phyloP scores from a whole-genome alignment of 23 tunicate species.

The Halocynthia aurantium region DNA sequence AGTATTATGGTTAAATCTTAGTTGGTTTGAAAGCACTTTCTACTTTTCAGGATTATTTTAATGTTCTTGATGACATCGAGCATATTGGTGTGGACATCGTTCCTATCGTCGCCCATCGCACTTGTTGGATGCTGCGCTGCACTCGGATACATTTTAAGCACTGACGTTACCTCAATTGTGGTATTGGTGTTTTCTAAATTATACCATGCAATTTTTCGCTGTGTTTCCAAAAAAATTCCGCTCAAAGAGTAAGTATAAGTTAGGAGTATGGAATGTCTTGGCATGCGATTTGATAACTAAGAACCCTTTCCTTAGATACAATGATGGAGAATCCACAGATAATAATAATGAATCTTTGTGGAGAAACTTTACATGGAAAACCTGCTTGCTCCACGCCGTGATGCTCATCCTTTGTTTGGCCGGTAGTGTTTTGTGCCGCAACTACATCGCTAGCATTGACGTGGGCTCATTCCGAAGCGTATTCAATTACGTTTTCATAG shows the following conservation, averaged over 20 bases:
- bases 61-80: conserved; percentile 30
- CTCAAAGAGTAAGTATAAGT: not conserved
- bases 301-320: no score
- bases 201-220: not conserved
- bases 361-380: no score
- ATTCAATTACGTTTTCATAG: conserved; percentile 31
- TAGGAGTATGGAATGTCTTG: no score
- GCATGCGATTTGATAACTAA: no score
- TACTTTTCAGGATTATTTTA: conserved; percentile 25
- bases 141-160: conserved; percentile 57
- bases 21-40: no score
- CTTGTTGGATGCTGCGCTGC: conserved; percentile 27
- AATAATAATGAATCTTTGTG: no score
- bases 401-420: conserved; percentile 3
- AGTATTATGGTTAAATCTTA: no score
- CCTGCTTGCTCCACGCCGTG: not conserved
- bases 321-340: no score
- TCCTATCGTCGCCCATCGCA: conserved; percentile 10
- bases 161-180: conserved; percentile 38
- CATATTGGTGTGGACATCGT: conserved; percentile 38
- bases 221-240: not conserved
- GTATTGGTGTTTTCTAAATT: not conserved
- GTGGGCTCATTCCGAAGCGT: not conserved
- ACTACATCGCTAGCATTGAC: not conserved
- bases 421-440: conserved; percentile 6